phyloP scores from a whole-genome alignment of 2,113 vertebrate genomes.

The Glaucidium brasilianum region DNA sequence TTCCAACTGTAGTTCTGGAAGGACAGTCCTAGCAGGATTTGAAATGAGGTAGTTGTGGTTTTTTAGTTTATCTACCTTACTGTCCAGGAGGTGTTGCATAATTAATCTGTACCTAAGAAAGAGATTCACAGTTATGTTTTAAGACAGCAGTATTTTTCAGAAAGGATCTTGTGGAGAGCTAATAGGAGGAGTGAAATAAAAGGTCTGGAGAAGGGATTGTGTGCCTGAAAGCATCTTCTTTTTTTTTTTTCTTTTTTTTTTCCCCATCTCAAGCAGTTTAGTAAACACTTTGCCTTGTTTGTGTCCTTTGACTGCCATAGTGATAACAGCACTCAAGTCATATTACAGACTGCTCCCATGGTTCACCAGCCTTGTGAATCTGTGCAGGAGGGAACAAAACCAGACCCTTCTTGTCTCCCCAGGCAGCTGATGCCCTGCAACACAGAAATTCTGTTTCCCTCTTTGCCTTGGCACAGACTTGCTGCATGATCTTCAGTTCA shows the following conservation, averaged over 20 bases:
- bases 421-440: background rate
- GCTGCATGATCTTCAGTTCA: background rate
- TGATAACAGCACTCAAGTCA: background rate
- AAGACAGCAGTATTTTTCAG: background rate
- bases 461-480: background rate
- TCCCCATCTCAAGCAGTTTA: background rate
- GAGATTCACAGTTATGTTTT: background rate
- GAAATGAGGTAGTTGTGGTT: background rate
- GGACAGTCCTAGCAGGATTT: background rate
- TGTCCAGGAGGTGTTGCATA: background rate
- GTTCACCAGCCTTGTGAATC: background rate
- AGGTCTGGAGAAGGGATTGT: background rate
- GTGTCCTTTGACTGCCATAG: background rate
- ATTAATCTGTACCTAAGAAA: background rate
- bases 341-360: background rate
- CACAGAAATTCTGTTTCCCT: background rate
- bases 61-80: background rate
- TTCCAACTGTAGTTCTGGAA: background rate
- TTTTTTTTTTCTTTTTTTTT: background rate
- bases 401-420: background rate
- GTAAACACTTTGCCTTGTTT: background rate
- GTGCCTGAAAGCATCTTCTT: background rate
- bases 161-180: background rate
- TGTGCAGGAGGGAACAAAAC: background rate
- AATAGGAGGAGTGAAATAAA: fast-evolving